These are phyloP conservation scores for Antitype chi DNA, from an alignment of 2,888 invertebrate species.

Conservation along the genomic window DNA sequence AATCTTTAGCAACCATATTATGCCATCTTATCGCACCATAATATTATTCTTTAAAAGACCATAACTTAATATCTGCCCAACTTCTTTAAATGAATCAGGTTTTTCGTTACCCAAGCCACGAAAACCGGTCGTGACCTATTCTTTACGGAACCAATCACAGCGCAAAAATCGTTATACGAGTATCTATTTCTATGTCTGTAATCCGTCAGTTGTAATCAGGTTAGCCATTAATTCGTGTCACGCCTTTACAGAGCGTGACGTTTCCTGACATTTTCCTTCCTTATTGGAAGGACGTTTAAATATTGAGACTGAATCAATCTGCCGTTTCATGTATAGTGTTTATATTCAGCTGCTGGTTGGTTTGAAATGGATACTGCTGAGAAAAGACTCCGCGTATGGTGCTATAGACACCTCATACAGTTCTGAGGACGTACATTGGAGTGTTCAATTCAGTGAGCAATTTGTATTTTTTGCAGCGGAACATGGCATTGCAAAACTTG, in stretches of 20 bases:
- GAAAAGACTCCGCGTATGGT: not conserved
- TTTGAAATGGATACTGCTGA: not conserved
- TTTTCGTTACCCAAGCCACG: not conserved
- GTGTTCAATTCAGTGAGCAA: not conserved
- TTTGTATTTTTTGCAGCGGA: not conserved
- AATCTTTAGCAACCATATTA: too few relatives aligned
- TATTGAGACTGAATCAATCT: constrained; percentile 2
- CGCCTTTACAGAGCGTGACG: constrained; percentile 17
- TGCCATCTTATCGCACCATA: too few relatives aligned
- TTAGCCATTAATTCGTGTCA: constrained; percentile 34
- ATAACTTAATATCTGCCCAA: too few relatives aligned
- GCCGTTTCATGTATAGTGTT: not conserved
- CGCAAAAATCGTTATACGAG: not conserved
- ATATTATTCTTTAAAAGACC: too few relatives aligned
- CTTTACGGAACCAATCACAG: constrained; percentile 1
- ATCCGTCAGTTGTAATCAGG: constrained; percentile 26
- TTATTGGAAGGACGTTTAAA: constrained; percentile 6
- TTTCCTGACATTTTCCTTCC: constrained; percentile 23
- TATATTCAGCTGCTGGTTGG: not conserved
- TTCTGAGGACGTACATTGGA: not conserved
- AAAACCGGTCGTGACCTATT: constrained; percentile 8
- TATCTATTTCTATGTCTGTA: not conserved
- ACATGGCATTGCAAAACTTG: not conserved
- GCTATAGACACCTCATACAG: not conserved
- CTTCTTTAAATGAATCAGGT: too few relatives aligned